phyloP scores from a whole-genome alignment of 1,140 invertebrate species.

The Zaprionus camerounensis region DNA sequence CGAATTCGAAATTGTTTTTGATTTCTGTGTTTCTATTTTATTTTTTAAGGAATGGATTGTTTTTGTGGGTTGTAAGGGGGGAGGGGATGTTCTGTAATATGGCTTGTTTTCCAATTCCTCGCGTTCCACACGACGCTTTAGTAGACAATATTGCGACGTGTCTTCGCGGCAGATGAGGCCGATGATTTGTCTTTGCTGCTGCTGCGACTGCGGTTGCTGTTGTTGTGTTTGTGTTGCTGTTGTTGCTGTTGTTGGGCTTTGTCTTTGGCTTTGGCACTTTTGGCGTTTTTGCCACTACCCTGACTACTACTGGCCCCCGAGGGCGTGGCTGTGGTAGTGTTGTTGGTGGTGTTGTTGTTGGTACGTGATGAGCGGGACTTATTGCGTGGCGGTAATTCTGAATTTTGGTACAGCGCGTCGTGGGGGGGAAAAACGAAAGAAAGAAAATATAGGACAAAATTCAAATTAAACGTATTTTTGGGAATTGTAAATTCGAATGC shows the following conservation, averaged over 20 bases:
- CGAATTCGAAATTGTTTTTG: conserved; percentile 44
- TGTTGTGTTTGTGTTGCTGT: conserved; percentile 43
- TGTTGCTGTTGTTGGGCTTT: conserved; percentile 55
- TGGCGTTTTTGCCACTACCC: conserved; percentile 61
- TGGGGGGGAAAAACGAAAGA: conserved; percentile 50
- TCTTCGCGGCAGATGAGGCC: conserved; percentile 30
- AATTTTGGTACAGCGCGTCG: conserved; percentile 46
- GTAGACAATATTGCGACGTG: conserved; percentile 78
- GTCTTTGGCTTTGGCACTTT: conserved; percentile 75
- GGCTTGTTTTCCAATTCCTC: conserved; percentile 44
- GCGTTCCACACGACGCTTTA: conserved; percentile 30
- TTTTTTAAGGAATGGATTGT: conserved; percentile 12
- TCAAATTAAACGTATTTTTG: conserved; percentile 46
- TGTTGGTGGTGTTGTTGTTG: conserved; percentile 64
- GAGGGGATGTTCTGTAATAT: conserved; percentile 49
- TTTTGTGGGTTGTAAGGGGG: neutral
- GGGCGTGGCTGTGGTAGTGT: conserved; percentile 65
- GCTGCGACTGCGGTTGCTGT: conserved; percentile 60
- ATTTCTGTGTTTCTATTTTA: neutral
- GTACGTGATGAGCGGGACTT: conserved; percentile 83
- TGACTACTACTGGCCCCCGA: conserved; percentile 54
- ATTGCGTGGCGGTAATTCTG: conserved; percentile 80
- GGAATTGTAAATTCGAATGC: neutral
- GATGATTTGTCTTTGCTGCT: conserved; percentile 74
- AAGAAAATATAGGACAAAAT: conserved; percentile 57